These are phyloP conservation scores for Brassicogethes aeneus DNA, from an alignment of 2,888 invertebrate genomes.

Conservation along the genomic window DNA sequence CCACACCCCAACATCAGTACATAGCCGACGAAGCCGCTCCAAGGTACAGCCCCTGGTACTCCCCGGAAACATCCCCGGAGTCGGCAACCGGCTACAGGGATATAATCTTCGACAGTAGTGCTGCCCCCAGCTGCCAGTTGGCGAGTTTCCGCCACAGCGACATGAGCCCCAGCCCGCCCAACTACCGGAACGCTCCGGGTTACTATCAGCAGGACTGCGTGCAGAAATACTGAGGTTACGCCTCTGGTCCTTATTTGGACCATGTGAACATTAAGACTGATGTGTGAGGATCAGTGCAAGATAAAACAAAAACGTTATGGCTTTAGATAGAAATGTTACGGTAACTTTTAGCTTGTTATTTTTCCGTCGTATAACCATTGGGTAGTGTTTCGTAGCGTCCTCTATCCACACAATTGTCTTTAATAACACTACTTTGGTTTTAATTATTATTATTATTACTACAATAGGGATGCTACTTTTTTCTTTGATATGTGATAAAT, in stretches of 20 bases:
- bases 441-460: too few species aligned
- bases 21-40: conserved; percentile 33
- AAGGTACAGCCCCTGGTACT: conserved; percentile 47
- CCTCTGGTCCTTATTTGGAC: conserved; percentile 20
- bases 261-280: conserved; percentile 29
- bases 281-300: conserved; percentile 11
- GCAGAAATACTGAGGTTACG: conserved; percentile 38
- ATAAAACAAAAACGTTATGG: too few species aligned
- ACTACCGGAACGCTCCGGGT: conserved; percentile 42
- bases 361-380: too few species aligned
- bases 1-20: conserved; percentile 35
- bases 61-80: conserved; percentile 43
- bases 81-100: conserved; percentile 34
- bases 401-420: too few species aligned
- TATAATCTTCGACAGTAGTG: conserved; percentile 35
- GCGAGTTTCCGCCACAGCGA: conserved; percentile 42
- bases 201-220: conserved; percentile 55
- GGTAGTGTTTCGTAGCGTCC: too few species aligned
- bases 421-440: too few species aligned
- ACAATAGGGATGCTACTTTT: not conserved
- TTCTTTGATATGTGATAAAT: not conserved
- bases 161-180: conserved; percentile 46
- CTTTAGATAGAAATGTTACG: too few species aligned
- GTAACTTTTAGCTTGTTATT: too few species aligned
- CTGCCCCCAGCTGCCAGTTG: conserved; percentile 41